phyloP scores from a whole-genome alignment of 2,888 invertebrate species.

The Ophraella communa region DNA sequence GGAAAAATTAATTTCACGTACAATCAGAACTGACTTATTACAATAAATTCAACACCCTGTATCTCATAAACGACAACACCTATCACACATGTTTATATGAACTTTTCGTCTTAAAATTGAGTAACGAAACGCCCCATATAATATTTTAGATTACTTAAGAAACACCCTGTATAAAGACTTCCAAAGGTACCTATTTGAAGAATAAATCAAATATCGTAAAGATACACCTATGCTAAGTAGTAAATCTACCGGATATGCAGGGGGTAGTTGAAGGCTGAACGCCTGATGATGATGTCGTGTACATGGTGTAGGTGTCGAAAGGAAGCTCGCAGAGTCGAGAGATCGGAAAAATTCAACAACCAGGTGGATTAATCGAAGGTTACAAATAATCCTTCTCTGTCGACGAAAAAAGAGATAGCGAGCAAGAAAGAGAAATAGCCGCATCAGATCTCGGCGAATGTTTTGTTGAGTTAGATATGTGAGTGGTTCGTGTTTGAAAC shows the following conservation, averaged over 20 bases:
- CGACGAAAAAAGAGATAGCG: no score
- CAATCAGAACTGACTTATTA: no score
- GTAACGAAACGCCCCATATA: no score
- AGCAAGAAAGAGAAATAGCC: no score
- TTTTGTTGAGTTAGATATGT: slow-evolving; percentile 45
- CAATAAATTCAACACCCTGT: no score
- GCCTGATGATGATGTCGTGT: slow-evolving; percentile 36
- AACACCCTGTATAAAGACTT: no score
- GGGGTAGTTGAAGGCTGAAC: slow-evolving; percentile 28
- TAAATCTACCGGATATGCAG: slow-evolving; percentile 38
- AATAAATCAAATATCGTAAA: not conserved
- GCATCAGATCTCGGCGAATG: slow-evolving; percentile 16
- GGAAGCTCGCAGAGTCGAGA: slow-evolving; percentile 24
- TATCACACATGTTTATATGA: no score
- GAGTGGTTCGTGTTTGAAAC: slow-evolving; percentile 50
- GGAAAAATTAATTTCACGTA: no score
- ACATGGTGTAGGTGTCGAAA: slow-evolving; percentile 41
- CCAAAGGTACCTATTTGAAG: no score
- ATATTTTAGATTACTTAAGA: no score
- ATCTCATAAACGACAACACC: no score
- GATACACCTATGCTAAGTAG: slow-evolving; percentile 20
- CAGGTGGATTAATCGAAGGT: slow-evolving; percentile 36
- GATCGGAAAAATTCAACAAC: slow-evolving; percentile 13
- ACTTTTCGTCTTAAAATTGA: no score
- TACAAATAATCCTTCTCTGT: slow-evolving; percentile 34